Conservation (phyloP, 2,113 vertebrate species). For the Dendropsophus ebraccatus region DNA sequence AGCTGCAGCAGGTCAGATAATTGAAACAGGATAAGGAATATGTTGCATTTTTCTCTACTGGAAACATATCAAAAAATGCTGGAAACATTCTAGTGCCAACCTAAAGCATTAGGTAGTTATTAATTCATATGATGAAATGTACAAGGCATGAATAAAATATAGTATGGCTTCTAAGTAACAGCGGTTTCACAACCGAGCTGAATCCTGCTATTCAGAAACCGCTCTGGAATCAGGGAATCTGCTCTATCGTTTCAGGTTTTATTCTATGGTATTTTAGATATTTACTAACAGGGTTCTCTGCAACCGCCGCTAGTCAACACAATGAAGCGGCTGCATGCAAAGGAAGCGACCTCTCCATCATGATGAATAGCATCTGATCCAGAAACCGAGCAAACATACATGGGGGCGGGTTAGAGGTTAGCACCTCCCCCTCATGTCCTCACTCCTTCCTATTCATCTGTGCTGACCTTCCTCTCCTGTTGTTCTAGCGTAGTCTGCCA, state of each 20-base stretch:
- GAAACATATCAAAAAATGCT: conserved; percentile 40
- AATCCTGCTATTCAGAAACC: background rate
- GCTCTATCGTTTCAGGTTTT: background rate
- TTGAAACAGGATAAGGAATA: background rate
- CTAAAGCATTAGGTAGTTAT: conserved; percentile 18
- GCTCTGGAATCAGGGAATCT: background rate
- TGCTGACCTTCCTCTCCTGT: no score
- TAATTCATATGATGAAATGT: conserved; percentile 49
- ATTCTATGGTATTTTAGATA: background rate
- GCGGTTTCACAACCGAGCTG: background rate
- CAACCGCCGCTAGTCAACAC: no score
- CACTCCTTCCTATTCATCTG: no score
- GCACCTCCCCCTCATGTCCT: no score
- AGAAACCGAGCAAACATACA: no score
- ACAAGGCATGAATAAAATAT: conserved; percentile 45
- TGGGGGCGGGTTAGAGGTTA: no score
- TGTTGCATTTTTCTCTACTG: background rate
- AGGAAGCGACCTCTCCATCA: no score
- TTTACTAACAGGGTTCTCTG: background rate
- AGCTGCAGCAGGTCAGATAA: background rate
- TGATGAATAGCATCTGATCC: no score
- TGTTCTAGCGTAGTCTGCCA: no score
- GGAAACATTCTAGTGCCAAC: conserved; percentile 27
- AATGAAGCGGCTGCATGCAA: no score
- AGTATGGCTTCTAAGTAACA: background rate